These are phyloP conservation scores for Macrotis lagotis DNA, from an alignment of 2,113 vertebrate species.

Conservation along the genomic window DNA sequence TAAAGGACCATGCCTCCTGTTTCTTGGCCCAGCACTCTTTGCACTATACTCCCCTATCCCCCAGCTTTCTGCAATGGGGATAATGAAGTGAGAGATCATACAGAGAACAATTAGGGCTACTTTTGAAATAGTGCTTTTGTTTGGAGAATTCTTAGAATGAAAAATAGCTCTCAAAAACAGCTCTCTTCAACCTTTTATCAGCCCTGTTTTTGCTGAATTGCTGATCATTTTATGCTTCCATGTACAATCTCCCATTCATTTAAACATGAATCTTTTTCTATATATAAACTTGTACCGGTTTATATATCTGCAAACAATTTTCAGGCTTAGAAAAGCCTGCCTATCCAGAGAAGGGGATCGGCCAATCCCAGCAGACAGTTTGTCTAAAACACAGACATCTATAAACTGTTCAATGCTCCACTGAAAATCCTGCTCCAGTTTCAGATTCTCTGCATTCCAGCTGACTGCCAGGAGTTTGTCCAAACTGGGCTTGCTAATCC, in stretches of 20 bases:
- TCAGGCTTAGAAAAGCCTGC: not conserved
- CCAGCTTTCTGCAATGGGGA: not conserved
- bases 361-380: conserved; percentile 4
- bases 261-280: conserved; percentile 29
- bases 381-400: not conserved
- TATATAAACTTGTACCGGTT: not conserved
- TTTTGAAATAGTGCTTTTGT: not conserved
- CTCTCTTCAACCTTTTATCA: not conserved
- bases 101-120: not conserved
- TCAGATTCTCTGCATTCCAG: not conserved
- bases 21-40: not conserved
- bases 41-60: not conserved
- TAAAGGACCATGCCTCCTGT: not conserved
- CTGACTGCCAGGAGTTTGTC: not conserved
- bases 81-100: not conserved
- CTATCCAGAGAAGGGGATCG: not conserved
- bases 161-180: not conserved
- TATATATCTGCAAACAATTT: conserved; percentile 33
- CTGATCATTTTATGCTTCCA: not conserved
- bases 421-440: not conserved
- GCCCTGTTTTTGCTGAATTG: not conserved
- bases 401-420: not conserved
- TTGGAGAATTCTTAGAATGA: not conserved
- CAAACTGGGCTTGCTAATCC: not conserved
- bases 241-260: not conserved